A percentile compares a stretch with the other conserved stretches of the same genome.
Evolutionary conservation across 2,888 invertebrate genomes (phyloP).

Genomic region (Drosophila atripex): DNA sequence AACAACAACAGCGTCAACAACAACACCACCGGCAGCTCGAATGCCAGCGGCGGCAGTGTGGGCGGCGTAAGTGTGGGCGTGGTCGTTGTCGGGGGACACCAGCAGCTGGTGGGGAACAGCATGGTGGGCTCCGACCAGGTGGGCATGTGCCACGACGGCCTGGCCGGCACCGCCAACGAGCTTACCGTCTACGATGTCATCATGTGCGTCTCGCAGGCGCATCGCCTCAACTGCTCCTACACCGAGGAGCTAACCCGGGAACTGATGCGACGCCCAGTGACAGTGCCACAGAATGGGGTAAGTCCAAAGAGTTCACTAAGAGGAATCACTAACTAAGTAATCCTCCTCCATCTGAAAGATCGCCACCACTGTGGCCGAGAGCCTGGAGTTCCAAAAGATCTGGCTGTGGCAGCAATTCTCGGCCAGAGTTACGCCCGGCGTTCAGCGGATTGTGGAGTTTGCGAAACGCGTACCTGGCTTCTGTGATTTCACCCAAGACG

Average conservation of each 20-base stretch:
- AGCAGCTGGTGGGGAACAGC: conserved; percentile 60
- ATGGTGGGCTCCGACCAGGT: conserved; percentile 56
- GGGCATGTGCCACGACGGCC: conserved; percentile 77
- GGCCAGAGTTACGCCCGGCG: conserved; percentile 92
- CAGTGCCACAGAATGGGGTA: conserved; percentile 85
- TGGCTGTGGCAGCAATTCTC: conserved; percentile 96
- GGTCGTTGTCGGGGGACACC: conserved; percentile 66
- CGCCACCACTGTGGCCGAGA: conserved; percentile 87
- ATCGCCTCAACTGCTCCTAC: conserved; percentile 94
- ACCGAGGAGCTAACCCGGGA: conserved; percentile 92
- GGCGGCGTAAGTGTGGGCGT: conserved; percentile 67
- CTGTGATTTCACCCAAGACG: conserved; percentile 95
- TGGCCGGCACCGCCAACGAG: conserved; percentile 85
- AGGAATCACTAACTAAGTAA: not conserved
- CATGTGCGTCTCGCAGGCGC: conserved; percentile 91
- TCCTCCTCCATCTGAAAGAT: conserved; percentile 76
- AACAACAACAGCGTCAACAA: conserved; percentile 68
- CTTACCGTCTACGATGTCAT: conserved; percentile 91
- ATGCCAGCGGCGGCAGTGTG: conserved; percentile 56
- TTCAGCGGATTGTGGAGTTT: conserved; percentile 97
- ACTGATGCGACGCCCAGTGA: conserved; percentile 88
- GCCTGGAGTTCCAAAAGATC: conserved; percentile 89
- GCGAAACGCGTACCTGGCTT: conserved; percentile 98
- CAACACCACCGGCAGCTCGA: conserved; percentile 39
- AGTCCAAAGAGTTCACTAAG: conserved; percentile 36